Conservation (phyloP, 2,113 vertebrate species). For the Archocentrus centrarchus region DNA sequence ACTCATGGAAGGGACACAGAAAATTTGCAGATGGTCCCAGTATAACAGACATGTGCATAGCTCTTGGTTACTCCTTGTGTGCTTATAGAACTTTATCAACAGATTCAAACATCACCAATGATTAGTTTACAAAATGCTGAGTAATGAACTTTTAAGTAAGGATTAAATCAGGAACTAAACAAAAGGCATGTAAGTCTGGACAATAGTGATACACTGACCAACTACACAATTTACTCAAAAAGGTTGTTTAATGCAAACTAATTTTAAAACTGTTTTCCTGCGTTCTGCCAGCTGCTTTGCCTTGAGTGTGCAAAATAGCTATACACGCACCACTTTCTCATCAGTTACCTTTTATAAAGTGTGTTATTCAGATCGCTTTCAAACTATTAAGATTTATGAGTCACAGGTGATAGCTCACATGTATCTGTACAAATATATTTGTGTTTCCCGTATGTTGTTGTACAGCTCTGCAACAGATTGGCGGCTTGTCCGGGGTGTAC, state of each 20-base stretch:
- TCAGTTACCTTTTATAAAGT: not conserved
- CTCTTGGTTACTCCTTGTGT: not conserved
- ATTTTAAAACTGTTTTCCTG: not conserved
- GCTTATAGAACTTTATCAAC: not conserved
- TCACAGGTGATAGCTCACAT: not conserved
- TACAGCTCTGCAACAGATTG: not conserved
- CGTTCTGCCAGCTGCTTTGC: no score
- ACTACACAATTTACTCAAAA: not conserved
- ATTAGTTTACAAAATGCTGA: conserved; percentile 1
- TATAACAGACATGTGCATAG: not conserved
- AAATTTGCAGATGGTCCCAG: not conserved
- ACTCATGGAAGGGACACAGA: no score
- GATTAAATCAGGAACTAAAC: not conserved
- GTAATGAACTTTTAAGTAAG: conserved; percentile 1
- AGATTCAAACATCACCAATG: not conserved
- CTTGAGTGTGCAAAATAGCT: no score
- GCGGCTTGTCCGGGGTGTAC: not conserved
- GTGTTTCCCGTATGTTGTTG: not conserved
- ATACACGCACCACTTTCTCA: not conserved
- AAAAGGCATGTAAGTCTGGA: not conserved
- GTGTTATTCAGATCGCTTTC: not conserved
- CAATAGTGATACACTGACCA: not conserved
- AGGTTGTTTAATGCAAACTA: not conserved
- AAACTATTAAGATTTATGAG: not conserved
- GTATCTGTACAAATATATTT: not conserved